Conservation (phyloP, 2,797 vertebrate species). For the Linurgus olivaceus region DNA sequence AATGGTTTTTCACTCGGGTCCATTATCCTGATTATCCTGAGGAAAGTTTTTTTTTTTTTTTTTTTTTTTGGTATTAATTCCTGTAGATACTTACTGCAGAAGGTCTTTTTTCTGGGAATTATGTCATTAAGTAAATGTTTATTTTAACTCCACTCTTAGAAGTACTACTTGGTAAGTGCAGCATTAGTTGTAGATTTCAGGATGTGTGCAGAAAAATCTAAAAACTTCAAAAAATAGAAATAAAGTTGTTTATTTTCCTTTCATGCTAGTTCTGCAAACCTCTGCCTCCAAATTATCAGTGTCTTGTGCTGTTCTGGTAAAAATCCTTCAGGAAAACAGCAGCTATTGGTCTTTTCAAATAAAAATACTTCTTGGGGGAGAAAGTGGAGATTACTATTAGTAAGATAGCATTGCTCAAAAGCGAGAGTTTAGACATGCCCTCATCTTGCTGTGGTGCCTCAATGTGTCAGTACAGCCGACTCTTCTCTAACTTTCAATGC, state of each 20-base stretch:
- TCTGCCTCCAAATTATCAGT: neutral
- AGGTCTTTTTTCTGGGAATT: neutral
- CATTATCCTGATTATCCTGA: neutral
- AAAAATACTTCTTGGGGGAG: neutral
- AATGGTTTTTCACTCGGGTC: neutral
- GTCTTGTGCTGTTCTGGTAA: neutral
- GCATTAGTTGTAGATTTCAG: neutral
- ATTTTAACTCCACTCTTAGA: neutral
- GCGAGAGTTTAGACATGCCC: neutral
- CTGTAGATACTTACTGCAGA: neutral
- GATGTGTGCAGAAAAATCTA: neutral
- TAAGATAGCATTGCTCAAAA: neutral
- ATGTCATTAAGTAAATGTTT: neutral
- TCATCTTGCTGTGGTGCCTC: neutral
- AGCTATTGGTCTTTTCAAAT: neutral
- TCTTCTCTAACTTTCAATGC: neutral
- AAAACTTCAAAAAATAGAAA: neutral
- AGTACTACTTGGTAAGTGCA: neutral
- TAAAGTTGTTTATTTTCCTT: neutral
- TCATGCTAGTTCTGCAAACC: neutral
- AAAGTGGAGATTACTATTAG: neutral
- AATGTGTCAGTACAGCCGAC: neutral
- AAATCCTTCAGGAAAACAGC: neutral
- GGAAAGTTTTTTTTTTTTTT: neutral
- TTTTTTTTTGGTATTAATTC: neutral